Percentiles rank a stretch among this genome's conserved stretches.
phyloP scores from a whole-genome alignment of 2,888 invertebrate species.

The Hyposoter didymator region DNA sequence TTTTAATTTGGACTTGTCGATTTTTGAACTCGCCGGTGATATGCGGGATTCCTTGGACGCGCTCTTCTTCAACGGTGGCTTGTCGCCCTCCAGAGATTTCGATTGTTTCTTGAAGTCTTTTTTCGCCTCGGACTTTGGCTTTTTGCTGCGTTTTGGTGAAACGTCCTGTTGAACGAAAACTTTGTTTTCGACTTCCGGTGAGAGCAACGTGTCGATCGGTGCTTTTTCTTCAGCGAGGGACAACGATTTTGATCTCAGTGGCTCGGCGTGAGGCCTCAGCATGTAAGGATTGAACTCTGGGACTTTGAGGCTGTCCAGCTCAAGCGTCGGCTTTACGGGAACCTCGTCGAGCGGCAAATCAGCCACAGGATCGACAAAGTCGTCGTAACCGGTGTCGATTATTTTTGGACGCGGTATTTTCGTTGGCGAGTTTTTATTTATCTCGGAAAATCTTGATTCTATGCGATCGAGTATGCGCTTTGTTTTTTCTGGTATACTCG shows the following conservation, averaged over 20 bases:
- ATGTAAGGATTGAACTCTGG: slow-evolving; percentile 82
- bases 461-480: slow-evolving; percentile 82
- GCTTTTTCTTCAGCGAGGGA: slow-evolving; percentile 83
- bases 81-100: slow-evolving; percentile 82
- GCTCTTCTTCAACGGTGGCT: slow-evolving; percentile 81
- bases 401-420: slow-evolving; percentile 79
- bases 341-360: slow-evolving; percentile 82
- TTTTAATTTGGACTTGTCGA: slow-evolving; percentile 82
- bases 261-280: slow-evolving; percentile 81
- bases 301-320: slow-evolving; percentile 82
- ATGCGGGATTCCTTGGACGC: slow-evolving; percentile 79
- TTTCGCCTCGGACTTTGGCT: slow-evolving; percentile 78
- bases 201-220: slow-evolving; percentile 81
- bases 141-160: slow-evolving; percentile 80
- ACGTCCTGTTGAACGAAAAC: slow-evolving; percentile 80
- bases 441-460: slow-evolving; percentile 80
- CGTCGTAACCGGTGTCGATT: slow-evolving; percentile 82
- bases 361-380: slow-evolving; percentile 83
- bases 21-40: slow-evolving; percentile 78
- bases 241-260: slow-evolving; percentile 81
- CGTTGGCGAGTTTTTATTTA: slow-evolving; percentile 76
- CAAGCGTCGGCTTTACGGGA: slow-evolving; percentile 81
- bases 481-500: slow-evolving; percentile 82
- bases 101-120: slow-evolving; percentile 83
- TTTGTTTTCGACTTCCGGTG: slow-evolving; percentile 82